Evolutionary conservation across 2,888 invertebrate genomes (phyloP).

Genomic region (Phortica okadai): DNA sequence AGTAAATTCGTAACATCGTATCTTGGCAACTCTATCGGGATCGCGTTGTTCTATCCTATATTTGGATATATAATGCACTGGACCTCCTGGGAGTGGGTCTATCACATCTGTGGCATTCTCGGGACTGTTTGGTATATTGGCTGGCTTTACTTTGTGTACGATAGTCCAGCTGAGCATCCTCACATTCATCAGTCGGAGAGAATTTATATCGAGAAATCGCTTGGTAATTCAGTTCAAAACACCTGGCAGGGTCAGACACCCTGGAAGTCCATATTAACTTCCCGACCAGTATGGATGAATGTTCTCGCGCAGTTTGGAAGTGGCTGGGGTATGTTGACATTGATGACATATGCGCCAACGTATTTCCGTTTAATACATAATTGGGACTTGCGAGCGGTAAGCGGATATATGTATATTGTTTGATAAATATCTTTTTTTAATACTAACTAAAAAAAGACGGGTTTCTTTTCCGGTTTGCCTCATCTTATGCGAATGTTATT

Average conservation of each 20-base stretch:
- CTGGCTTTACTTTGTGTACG: conserved; percentile 81
- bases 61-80: conserved; percentile 82
- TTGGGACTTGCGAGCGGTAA: conserved; percentile 82
- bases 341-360: conserved; percentile 84
- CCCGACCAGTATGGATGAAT: conserved; percentile 81
- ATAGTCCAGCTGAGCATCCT: conserved; percentile 82
- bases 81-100: conserved; percentile 85
- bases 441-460: conserved; percentile 71
- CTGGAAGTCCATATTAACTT: conserved; percentile 80
- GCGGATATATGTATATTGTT: conserved; percentile 67
- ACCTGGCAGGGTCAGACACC: conserved; percentile 77
- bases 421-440: conserved; percentile 25
- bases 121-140: conserved; percentile 82
- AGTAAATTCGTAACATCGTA: conserved; percentile 83
- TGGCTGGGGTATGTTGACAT: conserved; percentile 83
- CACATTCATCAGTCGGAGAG: conserved; percentile 80
- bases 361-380: conserved; percentile 84
- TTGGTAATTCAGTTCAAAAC: conserved; percentile 76
- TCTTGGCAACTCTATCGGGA: conserved; percentile 82
- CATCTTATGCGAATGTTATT: conserved; percentile 80
- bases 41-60: conserved; percentile 83
- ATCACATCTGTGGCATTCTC: conserved; percentile 81
- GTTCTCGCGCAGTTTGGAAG: conserved; percentile 82
- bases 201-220: conserved; percentile 79
- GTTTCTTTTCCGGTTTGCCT: conserved; percentile 81